These are phyloP conservation scores for Gopherus evgoodei DNA, from an alignment of 2,113 vertebrate genomes.

Conservation along the genomic window DNA sequence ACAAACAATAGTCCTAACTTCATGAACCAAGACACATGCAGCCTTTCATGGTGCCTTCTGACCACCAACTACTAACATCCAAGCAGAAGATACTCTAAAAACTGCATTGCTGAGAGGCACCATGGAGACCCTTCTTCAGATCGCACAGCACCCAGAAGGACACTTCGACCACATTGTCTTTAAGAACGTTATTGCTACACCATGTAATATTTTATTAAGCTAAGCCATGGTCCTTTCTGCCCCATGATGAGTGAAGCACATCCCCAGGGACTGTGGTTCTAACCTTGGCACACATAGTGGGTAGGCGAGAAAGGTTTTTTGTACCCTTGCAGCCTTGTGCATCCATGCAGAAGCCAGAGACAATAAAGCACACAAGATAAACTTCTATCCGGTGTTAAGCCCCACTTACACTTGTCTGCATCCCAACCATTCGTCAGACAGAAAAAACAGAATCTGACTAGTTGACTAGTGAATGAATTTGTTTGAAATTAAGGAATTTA, in stretches of 20 bases:
- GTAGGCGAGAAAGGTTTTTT: not conserved
- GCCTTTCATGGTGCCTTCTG: not conserved
- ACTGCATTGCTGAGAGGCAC: not conserved
- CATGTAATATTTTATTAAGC: not conserved
- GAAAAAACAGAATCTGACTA: not conserved
- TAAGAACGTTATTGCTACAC: not conserved
- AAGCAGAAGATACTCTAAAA: not conserved
- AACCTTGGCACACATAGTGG: not conserved
- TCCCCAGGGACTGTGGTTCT: not conserved
- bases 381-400: not conserved
- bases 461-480: not conserved
- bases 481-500: not conserved
- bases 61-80: not conserved
- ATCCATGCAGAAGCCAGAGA: not conserved
- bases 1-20: not conserved
- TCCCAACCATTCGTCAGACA: not conserved
- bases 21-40: not conserved
- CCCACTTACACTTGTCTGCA: not conserved
- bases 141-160: not conserved
- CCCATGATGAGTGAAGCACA: not conserved
- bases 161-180: not conserved
- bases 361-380: not conserved
- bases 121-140: not conserved
- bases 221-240: not conserved
- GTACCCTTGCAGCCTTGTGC: not conserved